Base-by-base conservation (phyloP, 2,888 invertebrate genomes). In the Trissoscelio sp. region DNA sequence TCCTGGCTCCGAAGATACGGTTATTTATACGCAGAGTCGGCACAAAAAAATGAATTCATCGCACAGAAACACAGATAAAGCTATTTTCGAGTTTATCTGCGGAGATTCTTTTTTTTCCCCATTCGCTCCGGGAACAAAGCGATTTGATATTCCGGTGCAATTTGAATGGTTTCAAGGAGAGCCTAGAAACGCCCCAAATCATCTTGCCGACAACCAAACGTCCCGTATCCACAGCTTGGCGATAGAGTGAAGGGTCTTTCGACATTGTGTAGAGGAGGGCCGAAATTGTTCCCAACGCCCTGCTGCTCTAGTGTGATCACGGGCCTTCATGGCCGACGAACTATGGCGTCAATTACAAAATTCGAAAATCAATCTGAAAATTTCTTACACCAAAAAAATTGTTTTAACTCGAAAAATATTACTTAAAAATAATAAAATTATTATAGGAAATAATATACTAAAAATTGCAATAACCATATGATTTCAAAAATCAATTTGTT, bases 121-220 rank as follows among this genome's bases (percentile, higher is more conserved):
- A 31, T 48, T 69, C 62, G 51, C 34, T 18, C 44, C 9, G 37
- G 24, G 73, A 79, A 82, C 75, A 82, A 82, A 82, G 82, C 48
- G 46, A 77, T 75, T 73, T 72, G 70, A 79, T 79, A 79, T 79
- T 82, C 75, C 58, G 73, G 69, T 67, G 69, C 72, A 72, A 82
- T 79, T 79, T 69, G 79, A 82, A 77, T 77, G 77, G 77, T 79
- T 77, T 77, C 70, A 60, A 78, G 74, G 69, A 81, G 75, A 79
- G 58, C 34, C 69, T 78, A 82, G 83, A 82, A 83, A 86, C 89
- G 88, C 88, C 89, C 88, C 85, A 84, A 85, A 86, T 86, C 85
- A 87, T 88, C 86, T 87, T 84, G 87, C 86, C 85, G 83, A 87
- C 87, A 86, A 87, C 84, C 85, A 86, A 85, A 84, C 86, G 86